Evolutionary conservation across 2,797 vertebrate genomes (phyloP), one percentile per base, ranked within the genome.

Genomic region (Hemitrygon akajei): DNA sequence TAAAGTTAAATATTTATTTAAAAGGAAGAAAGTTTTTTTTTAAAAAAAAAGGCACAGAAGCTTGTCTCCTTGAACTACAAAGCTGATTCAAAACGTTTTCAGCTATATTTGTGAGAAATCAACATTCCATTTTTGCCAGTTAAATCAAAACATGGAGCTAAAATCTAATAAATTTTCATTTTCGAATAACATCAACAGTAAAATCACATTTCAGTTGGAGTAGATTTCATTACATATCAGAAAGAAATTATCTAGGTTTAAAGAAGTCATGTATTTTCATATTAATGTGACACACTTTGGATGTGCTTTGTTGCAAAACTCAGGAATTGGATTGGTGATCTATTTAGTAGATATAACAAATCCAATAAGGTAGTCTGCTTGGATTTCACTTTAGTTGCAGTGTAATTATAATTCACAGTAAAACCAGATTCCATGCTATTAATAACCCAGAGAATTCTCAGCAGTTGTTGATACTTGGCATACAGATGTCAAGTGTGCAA

Each of bases 301-400:
- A 89, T 37, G 7, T 89, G 86, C n/a, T 89, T 20, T 22, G 63
- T 20, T 89, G n/a, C 86, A 89, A 37, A 89, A 89, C 86, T 89
- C n/a, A 66, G 60, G 56, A 86, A 63, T 89, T 7, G 34, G 60
- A 22, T 69, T 34, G 14, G 63, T 69, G 86, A 69, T 11, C 56
- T 18, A 58, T n/a, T 4, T n/a, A 25, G 56, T 58, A 60, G 25
- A 30, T 22, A 60, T 30, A 58, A 58, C 27, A 30, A 84, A 84
- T 4, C 56, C 82, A 30, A 14, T 89, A 22, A 69, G 86, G n/a
- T 69, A 37, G 20, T 37, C 60, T 69, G 86, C 60, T 69, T 22
- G 7, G 60, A 63, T 63, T 89, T 69, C n/a, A 69, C 56, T 3
- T 22, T 37, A 63, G 18, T 66, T n/a, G 2, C 66, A 34, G 7